Evolutionary conservation across 1,140 invertebrate genomes (phyloP), one percentile per base, ranked within the genome.

Genomic region (Drosophila leontia): DNA sequence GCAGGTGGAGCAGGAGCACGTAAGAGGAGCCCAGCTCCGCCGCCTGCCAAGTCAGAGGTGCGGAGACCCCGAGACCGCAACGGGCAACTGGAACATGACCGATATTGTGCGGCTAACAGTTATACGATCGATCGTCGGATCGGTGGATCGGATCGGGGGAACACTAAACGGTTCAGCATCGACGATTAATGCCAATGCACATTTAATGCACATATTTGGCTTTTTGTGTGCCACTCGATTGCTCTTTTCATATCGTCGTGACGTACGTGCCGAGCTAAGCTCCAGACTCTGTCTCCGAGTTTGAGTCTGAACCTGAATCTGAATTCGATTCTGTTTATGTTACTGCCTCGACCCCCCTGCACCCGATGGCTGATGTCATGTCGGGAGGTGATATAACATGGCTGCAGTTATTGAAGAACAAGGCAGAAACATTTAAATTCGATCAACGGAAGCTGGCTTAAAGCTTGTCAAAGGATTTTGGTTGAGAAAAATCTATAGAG

Each of bases 171-270:
- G 84, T 83, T 85, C 84, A 69, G 85, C 81, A 79, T 81, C 85
- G 78, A 70, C 85, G 85, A 90, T 88, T 90, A 88, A 90, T 88
- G 85, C 81, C 85, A 88, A 88, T 88, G 85, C 85, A 86, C 83
- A 86, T 86, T 86, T 79, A 86, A 86, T 87, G 84, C 84, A 88
- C 85, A 88, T 88, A 84, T 90, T 80, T 88, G 80, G 64, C 75
- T 42, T 78, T 77, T 74, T 84, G 56, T 80, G 68, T 84, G 77
- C 77, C 81, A 82, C 75, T 82, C 79, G 80, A 78, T 82, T 82
- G 75, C 53, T 69, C 82, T 81, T 78, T 80, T 71, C 75, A 69
- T 80, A 57, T 80, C 63, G 59, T 90, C 85, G 85, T 90, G 85
- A 90, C 85, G 85, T 90, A 90, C 85, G 85, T 90, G 85, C 82